These are phyloP conservation scores for Serrognathus titanus DNA, from an alignment of 2,888 invertebrate species.

Conservation along the genomic window DNA sequence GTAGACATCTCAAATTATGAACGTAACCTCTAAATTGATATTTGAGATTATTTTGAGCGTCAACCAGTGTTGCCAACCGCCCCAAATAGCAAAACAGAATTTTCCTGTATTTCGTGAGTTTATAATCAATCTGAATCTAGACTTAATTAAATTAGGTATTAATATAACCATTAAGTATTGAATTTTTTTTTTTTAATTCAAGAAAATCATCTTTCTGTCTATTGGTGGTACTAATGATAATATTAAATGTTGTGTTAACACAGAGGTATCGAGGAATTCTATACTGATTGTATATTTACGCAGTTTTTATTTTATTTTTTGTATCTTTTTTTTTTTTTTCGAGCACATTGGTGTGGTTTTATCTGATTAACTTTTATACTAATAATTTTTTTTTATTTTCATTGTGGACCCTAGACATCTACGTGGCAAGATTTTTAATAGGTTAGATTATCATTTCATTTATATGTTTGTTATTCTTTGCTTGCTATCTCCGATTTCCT, in stretches of 20 bases:
- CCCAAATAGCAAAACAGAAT: no score
- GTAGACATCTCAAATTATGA: no score
- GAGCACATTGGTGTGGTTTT: slow-evolving; percentile 19
- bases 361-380: slow-evolving; percentile 23
- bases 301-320: slow-evolving; percentile 25
- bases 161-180: no score
- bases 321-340: slow-evolving; percentile 18
- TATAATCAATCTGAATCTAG: no score
- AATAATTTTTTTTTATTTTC: slow-evolving; percentile 47
- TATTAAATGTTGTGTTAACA: no score
- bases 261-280: no score
- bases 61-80: no score
- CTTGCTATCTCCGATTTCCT: slow-evolving; percentile 4
- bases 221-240: no score
- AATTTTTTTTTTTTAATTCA: background rate
- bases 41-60: no score
- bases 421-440: slow-evolving; percentile 75
- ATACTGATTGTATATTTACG: slow-evolving; percentile 18
- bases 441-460: slow-evolving; percentile 58
- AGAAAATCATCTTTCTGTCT: slow-evolving; percentile 12
- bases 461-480: slow-evolving; percentile 1
- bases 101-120: no score
- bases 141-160: no score
- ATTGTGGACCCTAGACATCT: slow-evolving; percentile 64
- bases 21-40: no score